These are phyloP conservation scores for Chaetogeoica ovagalla DNA, from an alignment of 2,888 invertebrate genomes.

Conservation along the genomic window DNA sequence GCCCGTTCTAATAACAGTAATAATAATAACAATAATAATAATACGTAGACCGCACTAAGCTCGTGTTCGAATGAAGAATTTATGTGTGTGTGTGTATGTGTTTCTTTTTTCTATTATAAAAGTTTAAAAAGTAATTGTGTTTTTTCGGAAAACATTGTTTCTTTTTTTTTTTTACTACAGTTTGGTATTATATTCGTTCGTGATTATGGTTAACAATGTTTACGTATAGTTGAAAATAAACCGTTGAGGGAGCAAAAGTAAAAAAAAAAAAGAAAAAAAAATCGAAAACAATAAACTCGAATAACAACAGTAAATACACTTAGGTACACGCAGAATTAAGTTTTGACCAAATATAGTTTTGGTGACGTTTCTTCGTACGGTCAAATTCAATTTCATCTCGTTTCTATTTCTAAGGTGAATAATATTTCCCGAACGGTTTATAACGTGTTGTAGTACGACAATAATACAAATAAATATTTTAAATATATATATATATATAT, in stretches of 20 bases:
- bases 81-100: neutral
- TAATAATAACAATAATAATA: no score
- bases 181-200: neutral
- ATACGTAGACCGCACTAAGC: neutral
- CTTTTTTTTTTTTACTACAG: neutral
- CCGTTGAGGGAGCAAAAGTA: no score
- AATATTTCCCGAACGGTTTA: constrained; percentile 18
- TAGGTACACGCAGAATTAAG: constrained; percentile 12
- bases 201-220: constrained; percentile 29
- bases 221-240: neutral
- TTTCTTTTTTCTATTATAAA: constrained; percentile 3
- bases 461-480: no score
- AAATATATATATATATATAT: no score
- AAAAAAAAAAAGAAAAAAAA: neutral
- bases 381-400: constrained; percentile 27
- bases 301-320: constrained; percentile 20
- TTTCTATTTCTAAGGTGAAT: constrained; percentile 13
- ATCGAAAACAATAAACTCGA: neutral
- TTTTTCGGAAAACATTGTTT: no score
- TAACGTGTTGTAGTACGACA: no score
- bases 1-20: no score
- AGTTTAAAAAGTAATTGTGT: constrained; percentile 1
- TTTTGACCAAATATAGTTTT: constrained; percentile 5
- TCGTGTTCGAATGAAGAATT: neutral
- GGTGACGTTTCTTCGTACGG: constrained; percentile 17